Percentiles rank a stretch among this genome's conserved stretches.
Conservation (phyloP, 1,140 invertebrate genomes). For the Diachasma alloeum region DNA sequence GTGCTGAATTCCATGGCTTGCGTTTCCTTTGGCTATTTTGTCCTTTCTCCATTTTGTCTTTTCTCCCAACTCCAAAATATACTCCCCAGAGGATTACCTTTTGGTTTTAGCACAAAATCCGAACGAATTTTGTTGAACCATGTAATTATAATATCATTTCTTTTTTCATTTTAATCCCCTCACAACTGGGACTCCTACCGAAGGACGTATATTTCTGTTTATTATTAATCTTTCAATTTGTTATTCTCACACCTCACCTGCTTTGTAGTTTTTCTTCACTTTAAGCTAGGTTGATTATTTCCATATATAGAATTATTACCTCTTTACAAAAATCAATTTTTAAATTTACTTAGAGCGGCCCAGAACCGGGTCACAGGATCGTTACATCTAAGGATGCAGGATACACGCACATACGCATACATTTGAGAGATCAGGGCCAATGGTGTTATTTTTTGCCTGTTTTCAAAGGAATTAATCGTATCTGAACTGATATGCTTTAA, state of each 20-base stretch:
- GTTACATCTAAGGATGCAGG: constrained; percentile 7
- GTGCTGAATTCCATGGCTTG: no score
- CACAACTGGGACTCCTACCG: constrained; percentile 33
- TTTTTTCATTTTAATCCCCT: constrained; percentile 19
- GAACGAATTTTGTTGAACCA: background rate
- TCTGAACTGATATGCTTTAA: constrained; percentile 33
- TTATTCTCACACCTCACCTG: constrained; percentile 22
- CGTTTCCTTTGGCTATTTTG: no score
- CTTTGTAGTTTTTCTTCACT: constrained; percentile 19
- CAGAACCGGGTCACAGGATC: constrained; percentile 31
- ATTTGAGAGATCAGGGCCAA: background rate
- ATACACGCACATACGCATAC: constrained; percentile 1
- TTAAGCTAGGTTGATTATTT: constrained; percentile 40
- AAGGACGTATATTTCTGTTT: constrained; percentile 41
- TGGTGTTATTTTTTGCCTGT: background rate
- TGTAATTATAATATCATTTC: background rate
- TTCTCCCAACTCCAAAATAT: no score
- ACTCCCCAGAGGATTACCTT: background rate
- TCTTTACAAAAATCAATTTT: constrained; percentile 45
- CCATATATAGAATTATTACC: constrained; percentile 33
- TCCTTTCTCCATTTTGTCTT: no score
- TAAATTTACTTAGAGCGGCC: constrained; percentile 33
- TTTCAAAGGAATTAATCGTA: background rate
- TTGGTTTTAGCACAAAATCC: background rate
- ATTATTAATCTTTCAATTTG: constrained; percentile 11